Conservation (phyloP, 2,113 vertebrate genomes). For the Madoqua kirkii region DNA sequence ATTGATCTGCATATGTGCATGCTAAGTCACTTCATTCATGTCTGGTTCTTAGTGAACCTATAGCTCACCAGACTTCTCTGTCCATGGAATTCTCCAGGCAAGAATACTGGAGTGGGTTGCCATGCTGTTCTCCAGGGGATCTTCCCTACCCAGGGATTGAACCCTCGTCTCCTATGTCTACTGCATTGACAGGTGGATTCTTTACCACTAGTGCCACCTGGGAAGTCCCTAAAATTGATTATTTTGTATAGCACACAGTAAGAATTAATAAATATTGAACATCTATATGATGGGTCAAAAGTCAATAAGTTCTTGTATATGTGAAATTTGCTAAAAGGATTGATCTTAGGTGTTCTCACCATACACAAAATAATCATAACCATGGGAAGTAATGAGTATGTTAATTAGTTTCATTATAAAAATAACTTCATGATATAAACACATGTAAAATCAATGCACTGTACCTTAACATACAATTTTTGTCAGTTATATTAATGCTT, state of each 20-base stretch:
- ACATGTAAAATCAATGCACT: not conserved
- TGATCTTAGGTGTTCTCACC: not conserved
- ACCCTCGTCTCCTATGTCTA: not conserved
- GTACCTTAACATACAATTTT: not conserved
- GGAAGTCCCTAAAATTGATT: not conserved
- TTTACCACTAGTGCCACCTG: not conserved
- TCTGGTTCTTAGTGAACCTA: not conserved
- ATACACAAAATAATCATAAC: not conserved
- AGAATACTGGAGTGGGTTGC: not conserved
- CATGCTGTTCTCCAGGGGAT: not conserved
- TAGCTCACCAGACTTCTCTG: not conserved
- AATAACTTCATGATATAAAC: not conserved
- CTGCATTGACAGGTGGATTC: not conserved
- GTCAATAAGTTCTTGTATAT: not conserved
- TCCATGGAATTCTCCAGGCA: not conserved
- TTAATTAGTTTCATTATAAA: not conserved
- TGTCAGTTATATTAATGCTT: not conserved
- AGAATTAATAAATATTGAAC: not conserved
- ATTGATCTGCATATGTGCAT: not conserved
- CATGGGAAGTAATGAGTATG: not conserved
- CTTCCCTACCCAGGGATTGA: fast-evolving
- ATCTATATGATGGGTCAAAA: not conserved
- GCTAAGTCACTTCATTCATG: not conserved
- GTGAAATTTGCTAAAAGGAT: not conserved
- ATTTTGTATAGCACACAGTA: not conserved